Conservation (phyloP, 2,113 vertebrate genomes). For the Aramus guarauna region DNA sequence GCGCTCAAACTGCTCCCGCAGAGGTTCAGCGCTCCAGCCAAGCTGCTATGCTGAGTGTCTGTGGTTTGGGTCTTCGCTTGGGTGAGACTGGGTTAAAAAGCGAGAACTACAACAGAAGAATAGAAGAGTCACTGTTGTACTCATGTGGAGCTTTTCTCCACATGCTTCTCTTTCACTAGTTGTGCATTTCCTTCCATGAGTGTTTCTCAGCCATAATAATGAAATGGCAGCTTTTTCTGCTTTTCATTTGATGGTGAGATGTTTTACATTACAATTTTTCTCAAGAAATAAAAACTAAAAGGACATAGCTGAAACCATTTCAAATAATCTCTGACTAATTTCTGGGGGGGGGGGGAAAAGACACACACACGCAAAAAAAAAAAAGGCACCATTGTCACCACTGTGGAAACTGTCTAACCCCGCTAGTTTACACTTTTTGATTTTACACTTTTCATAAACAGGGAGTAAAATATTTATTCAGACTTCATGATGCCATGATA, state of each 20-base stretch:
- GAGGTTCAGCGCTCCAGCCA: not conserved
- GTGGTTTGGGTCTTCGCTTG: not conserved
- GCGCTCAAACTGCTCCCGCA: not conserved
- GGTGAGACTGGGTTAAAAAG: not conserved
- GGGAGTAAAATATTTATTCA: not conserved
- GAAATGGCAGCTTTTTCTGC: not conserved
- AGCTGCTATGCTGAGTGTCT: rapidly evolving
- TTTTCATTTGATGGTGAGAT: not conserved
- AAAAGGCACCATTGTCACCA: not conserved
- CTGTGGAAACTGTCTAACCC: not conserved
- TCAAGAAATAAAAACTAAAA: not conserved
- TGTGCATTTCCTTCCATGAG: not conserved
- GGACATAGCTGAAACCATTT: not conserved
- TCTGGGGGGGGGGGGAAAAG: no score
- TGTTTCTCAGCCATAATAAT: not conserved
- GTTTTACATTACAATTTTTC: not conserved
- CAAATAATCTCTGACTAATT: not conserved
- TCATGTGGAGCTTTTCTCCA: not conserved
- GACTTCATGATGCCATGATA: not conserved
- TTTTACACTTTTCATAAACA: not conserved
- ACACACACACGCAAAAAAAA: no score
- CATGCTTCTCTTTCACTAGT: not conserved
- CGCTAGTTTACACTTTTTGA: not conserved
- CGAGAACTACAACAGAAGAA: not conserved
- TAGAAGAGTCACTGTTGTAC: not conserved